Conservation (phyloP, 2,888 invertebrate genomes). For the Perdita meconis region DNA sequence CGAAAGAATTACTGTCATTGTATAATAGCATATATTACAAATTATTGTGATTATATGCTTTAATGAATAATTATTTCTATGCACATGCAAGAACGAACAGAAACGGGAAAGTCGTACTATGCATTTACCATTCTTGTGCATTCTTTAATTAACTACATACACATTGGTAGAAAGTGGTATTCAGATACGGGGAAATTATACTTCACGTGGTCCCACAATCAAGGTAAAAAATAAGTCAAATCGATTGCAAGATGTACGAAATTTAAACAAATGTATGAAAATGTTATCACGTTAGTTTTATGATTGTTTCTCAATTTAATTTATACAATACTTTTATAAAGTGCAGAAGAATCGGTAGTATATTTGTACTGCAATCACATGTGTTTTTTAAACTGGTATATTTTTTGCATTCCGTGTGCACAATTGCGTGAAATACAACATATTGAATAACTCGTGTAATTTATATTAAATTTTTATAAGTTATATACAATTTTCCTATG, state of each 20-base stretch:
- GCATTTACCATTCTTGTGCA: slow-evolving; percentile 13
- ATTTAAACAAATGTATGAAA: background rate
- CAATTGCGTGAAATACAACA: slow-evolving; percentile 42
- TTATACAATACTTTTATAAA: background rate
- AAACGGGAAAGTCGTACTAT: slow-evolving; percentile 27
- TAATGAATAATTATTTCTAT: slow-evolving; percentile 66
- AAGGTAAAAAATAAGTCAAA: background rate
- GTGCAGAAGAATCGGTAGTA: slow-evolving; percentile 10
- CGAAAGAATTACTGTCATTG: slow-evolving; percentile 7
- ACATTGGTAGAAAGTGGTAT: background rate
- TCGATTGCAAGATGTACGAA: background rate
- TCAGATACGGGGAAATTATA: background rate
- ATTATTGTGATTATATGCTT: slow-evolving; percentile 64
- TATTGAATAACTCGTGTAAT: slow-evolving; percentile 27
- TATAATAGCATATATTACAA: slow-evolving; percentile 47
- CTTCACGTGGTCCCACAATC: slow-evolving; percentile 6
- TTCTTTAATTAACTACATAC: slow-evolving; percentile 16
- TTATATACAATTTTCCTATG: slow-evolving; percentile 50
- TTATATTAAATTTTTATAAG: slow-evolving; percentile 44
- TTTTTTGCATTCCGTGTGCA: slow-evolving; percentile 50
- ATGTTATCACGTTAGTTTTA: background rate
- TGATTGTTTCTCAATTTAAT: background rate
- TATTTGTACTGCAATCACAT: slow-evolving; percentile 34
- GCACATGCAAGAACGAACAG: slow-evolving; percentile 59
- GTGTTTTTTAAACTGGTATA: slow-evolving; percentile 38